Evolutionary conservation across 2,113 vertebrate species (phyloP), one percentile per base, ranked within the genome.

Genomic region (Monopterus albus): DNA sequence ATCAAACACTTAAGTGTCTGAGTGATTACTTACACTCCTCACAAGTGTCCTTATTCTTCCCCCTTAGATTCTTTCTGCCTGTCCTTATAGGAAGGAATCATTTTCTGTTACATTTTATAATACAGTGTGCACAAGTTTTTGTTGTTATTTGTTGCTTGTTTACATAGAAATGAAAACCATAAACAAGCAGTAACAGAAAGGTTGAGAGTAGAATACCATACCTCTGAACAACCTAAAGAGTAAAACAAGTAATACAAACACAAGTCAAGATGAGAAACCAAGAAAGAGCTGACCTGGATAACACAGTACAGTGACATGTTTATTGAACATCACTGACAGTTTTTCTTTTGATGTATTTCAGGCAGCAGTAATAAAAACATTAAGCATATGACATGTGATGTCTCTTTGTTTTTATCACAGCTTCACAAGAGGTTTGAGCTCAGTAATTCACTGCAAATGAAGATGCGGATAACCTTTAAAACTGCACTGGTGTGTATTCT

Each of bases 1-100:
- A 88, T 87, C 86, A 84, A 82, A 82, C 79, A 75, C 85, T 86
- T 82, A 85, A 83, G 83, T 47, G 26, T 82, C 75, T 79, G 75
- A 85, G 72, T 79, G 75, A 88, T 89, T 84, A 61, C 82, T 60
- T 46, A 17, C 80, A 72, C 62, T 82, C 59, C 40, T 79, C 43
- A 70, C 62, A 74, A 83, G 79, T 72, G 71, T 56, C 62, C 72
- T 72, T 58, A 52, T 57, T 84, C 49, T 39, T 67, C 31, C 14
- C 67, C 52, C 39, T 36, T 31, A 18, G 38, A 42, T 53, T 76
- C 49, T 31, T 53, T 52, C 46, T 45, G 26, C 29, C 47, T 65
- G n/a, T 7, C 15, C 47, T 62, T 38, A 55, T 8, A 57, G 20
- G 40, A 47, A 35, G 7, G 17, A 46, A 20, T 29, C 3, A 3